phyloP scores from a whole-genome alignment of 2,888 invertebrate genomes.

The Podotricha telesiphe region DNA sequence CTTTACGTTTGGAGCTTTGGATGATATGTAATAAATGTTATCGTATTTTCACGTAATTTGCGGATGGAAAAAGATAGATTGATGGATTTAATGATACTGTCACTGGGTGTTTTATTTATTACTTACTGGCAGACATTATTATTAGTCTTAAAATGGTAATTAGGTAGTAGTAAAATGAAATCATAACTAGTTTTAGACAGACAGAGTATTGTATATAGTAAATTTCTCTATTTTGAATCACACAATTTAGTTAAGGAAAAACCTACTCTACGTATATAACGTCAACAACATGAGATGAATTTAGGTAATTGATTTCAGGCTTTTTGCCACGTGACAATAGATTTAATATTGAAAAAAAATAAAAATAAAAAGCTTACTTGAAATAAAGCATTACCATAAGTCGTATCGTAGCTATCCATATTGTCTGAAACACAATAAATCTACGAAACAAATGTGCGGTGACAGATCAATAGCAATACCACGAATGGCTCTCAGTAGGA shows the following conservation, averaged over 20 bases:
- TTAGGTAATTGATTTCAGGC: too few species aligned
- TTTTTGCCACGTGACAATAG: neutral
- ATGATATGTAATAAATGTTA: constrained; percentile 5
- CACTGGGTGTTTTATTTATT: neutral
- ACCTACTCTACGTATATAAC: too few species aligned
- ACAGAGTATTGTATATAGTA: too few species aligned
- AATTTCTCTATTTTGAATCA: too few species aligned
- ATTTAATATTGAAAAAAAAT: neutral
- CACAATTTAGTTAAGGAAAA: too few species aligned
- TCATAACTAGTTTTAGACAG: too few species aligned
- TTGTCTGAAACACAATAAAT: constrained; percentile 54
- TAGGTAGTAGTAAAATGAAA: too few species aligned
- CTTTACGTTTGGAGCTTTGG: constrained; percentile 4
- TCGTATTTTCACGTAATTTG: constrained; percentile 13
- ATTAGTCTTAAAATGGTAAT: too few species aligned
- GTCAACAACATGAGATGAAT: too few species aligned
- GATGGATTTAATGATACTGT: neutral
- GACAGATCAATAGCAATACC: constrained; percentile 60
- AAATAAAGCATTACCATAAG: constrained; percentile 1
- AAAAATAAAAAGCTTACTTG: constrained; percentile 6
- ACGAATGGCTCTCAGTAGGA: constrained; percentile 62
- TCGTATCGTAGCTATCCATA: constrained; percentile 47
- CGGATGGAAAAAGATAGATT: too few species aligned
- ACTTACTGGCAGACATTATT: neutral
- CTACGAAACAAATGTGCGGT: constrained; percentile 52